Evolutionary conservation across 2,888 invertebrate genomes (phyloP).

Genomic region (Lepetodrilus schrolli): DNA sequence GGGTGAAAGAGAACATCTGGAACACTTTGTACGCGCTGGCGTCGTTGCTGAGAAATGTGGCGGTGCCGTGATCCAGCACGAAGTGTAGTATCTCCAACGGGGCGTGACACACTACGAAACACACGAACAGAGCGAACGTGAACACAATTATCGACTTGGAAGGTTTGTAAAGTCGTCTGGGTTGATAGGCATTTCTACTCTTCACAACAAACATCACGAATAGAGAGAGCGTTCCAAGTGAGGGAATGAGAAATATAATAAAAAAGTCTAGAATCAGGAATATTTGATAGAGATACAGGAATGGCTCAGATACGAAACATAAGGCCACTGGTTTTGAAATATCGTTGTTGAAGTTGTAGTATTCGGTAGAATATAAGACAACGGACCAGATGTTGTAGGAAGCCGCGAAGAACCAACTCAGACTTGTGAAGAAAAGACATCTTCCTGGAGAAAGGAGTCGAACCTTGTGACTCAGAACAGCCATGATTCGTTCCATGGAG

Average conservation of each 20-base stretch:
- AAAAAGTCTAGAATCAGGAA: constrained; percentile 57
- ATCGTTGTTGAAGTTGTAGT: constrained; percentile 15
- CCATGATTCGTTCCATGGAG: constrained; percentile 47
- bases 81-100: constrained; percentile 61
- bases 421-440: constrained; percentile 68
- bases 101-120: constrained; percentile 47
- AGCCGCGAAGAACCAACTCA: constrained; percentile 71
- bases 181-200: constrained; percentile 36
- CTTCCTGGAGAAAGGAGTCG: constrained; percentile 43
- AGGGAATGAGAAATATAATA: constrained; percentile 56
- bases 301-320: constrained; percentile 55
- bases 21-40: constrained; percentile 30
- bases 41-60: constrained; percentile 18
- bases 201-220: constrained; percentile 43
- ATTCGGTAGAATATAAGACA: constrained; percentile 54
- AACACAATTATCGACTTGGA: constrained; percentile 45
- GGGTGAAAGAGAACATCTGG: constrained; percentile 41
- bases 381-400: constrained; percentile 71
- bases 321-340: constrained; percentile 34
- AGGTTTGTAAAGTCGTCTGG: constrained; percentile 30
- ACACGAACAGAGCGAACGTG: constrained; percentile 46
- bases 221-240: constrained; percentile 35
- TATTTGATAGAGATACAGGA: constrained; percentile 50
- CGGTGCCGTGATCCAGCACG: constrained; percentile 38
- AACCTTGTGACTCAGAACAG: constrained; percentile 38